Percentiles rank a stretch among this genome's conserved stretches.
phyloP scores from a whole-genome alignment of 2,888 invertebrate species.

The Polietes domitor region DNA sequence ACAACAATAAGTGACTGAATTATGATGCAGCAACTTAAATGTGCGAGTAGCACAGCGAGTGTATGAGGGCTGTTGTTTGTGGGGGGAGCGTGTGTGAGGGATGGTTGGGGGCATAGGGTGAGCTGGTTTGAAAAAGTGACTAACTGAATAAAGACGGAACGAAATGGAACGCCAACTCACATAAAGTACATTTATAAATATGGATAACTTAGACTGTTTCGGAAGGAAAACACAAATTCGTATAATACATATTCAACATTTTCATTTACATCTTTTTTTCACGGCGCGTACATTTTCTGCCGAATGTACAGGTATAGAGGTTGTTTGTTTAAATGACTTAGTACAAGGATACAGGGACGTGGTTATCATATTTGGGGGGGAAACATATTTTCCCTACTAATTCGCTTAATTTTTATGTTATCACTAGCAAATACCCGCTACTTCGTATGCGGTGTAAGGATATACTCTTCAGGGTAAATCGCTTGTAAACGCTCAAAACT shows the following conservation, averaged over 20 bases:
- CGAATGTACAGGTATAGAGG: neutral
- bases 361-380: neutral
- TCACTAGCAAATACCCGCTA: too few species aligned
- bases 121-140: neutral
- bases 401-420: too few species aligned
- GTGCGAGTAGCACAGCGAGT: neutral
- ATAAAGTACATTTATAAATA: constrained; percentile 28
- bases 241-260: neutral
- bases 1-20: constrained; percentile 31
- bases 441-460: too few species aligned
- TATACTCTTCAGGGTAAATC: too few species aligned
- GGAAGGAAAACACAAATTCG: neutral
- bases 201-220: constrained; percentile 13
- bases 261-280: neutral
- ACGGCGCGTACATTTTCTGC: neutral
- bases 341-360: neutral
- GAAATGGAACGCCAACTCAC: neutral
- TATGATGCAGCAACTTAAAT: constrained; percentile 19
- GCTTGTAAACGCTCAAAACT: too few species aligned
- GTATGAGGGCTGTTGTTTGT: too few species aligned
- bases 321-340: neutral
- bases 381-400: too few species aligned
- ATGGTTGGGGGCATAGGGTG: neutral
- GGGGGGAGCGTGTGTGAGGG: too few species aligned
- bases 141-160: neutral